Evolutionary conservation across 1,140 invertebrate species (phyloP).

Genomic region (Glossosoma conforme): DNA sequence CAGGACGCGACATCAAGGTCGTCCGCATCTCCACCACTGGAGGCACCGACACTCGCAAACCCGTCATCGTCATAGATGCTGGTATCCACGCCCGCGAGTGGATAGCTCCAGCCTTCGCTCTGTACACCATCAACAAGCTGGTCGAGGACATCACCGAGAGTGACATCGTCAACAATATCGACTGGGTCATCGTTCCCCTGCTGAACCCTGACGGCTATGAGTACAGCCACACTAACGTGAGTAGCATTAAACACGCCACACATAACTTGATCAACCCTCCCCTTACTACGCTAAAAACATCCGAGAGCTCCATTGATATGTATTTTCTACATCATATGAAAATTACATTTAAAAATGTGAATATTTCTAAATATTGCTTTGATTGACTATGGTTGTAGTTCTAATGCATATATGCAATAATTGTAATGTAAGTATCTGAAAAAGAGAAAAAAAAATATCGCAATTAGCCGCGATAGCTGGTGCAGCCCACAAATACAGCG

Average conservation of each 20-base stretch:
- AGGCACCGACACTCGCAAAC: conserved; percentile 33
- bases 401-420: background rate
- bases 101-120: conserved; percentile 49
- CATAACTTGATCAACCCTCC: background rate
- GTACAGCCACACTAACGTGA: conserved; percentile 37
- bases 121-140: conserved; percentile 48
- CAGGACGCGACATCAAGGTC: conserved; percentile 50
- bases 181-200: conserved; percentile 48
- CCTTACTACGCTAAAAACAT: background rate
- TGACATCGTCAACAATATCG: conserved; percentile 39
- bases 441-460: too few species aligned
- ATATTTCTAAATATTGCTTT: background rate
- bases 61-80: conserved; percentile 35
- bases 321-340: background rate
- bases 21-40: conserved; percentile 47
- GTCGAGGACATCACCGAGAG: conserved; percentile 43
- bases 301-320: background rate
- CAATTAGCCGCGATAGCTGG: too few species aligned
- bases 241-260: background rate
- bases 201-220: conserved; percentile 54
- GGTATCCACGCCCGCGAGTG: conserved; percentile 57
- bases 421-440: background rate
- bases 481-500: too few species aligned
- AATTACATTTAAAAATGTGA: background rate
- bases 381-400: background rate